phyloP scores from a whole-genome alignment of 2,113 vertebrate genomes.

The Phalacrocorax brasilianus region DNA sequence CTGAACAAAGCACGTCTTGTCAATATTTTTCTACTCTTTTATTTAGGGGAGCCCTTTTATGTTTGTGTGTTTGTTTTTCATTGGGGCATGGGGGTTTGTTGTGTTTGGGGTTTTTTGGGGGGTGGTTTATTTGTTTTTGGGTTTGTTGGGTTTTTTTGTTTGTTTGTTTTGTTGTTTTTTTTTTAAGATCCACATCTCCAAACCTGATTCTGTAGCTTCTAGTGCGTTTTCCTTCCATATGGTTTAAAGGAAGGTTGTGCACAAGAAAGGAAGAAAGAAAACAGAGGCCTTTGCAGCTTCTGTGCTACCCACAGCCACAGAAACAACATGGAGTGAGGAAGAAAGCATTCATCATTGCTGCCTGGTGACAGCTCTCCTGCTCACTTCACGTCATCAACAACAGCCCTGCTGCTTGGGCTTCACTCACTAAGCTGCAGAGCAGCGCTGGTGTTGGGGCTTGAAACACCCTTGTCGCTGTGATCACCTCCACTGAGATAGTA shows the following conservation, averaged over 20 bases:
- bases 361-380: not conserved
- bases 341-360: not conserved
- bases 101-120: not conserved
- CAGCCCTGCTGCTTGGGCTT: not conserved
- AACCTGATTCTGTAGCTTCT: not conserved
- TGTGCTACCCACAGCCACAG: not conserved
- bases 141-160: too few species aligned
- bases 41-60: not conserved
- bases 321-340: not conserved
- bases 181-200: not conserved
- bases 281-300: not conserved
- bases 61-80: not conserved
- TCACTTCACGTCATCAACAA: not conserved
- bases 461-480: not conserved
- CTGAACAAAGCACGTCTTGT: not conserved
- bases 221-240: not conserved
- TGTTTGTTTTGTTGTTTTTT: not conserved
- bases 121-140: too few species aligned
- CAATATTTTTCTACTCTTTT: not conserved
- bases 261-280: not conserved
- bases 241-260: not conserved
- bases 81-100: too few species aligned
- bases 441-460: not conserved
- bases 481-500: rapidly evolving
- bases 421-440: not conserved